Conservation (phyloP, 2,888 invertebrate species). For the Trisateles emortualis region DNA sequence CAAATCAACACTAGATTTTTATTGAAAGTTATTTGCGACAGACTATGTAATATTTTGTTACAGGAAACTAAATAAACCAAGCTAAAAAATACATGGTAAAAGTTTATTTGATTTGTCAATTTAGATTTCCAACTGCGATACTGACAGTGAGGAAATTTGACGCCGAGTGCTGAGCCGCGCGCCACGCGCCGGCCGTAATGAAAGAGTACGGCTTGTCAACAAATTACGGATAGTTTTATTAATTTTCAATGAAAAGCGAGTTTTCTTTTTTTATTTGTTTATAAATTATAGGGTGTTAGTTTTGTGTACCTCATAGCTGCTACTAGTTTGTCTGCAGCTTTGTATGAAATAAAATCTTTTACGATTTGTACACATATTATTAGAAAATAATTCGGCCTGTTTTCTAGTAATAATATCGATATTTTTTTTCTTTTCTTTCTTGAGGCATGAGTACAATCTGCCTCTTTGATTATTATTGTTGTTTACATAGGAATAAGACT, state of each 20-base stretch:
- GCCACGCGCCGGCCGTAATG: conserved; percentile 13
- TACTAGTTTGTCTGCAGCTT: too few relatives aligned
- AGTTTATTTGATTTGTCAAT: conserved; percentile 44
- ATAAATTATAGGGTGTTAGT: too few relatives aligned
- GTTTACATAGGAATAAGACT: too few relatives aligned
- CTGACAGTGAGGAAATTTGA: conserved; percentile 11
- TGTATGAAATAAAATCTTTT: too few relatives aligned
- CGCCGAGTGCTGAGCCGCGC: conserved; percentile 2
- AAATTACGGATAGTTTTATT: conserved; percentile 33
- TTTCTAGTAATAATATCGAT: too few relatives aligned
- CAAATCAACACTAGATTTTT: neutral
- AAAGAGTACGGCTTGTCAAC: conserved; percentile 31
- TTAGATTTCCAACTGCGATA: conserved; percentile 40
- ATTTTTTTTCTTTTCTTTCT: too few relatives aligned
- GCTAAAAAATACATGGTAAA: conserved; percentile 31
- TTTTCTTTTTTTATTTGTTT: neutral
- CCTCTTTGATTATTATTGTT: too few relatives aligned
- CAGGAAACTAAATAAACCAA: conserved; percentile 14
- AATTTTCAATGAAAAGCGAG: conserved; percentile 13
- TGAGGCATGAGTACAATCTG: too few relatives aligned
- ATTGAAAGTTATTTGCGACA: neutral
- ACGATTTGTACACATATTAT: too few relatives aligned
- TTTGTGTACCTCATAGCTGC: too few relatives aligned
- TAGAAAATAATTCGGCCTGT: too few relatives aligned
- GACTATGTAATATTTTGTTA: conserved; percentile 12